phyloP scores from a whole-genome alignment of 2,888 invertebrate species.

The Nephrotoma appendiculata region DNA sequence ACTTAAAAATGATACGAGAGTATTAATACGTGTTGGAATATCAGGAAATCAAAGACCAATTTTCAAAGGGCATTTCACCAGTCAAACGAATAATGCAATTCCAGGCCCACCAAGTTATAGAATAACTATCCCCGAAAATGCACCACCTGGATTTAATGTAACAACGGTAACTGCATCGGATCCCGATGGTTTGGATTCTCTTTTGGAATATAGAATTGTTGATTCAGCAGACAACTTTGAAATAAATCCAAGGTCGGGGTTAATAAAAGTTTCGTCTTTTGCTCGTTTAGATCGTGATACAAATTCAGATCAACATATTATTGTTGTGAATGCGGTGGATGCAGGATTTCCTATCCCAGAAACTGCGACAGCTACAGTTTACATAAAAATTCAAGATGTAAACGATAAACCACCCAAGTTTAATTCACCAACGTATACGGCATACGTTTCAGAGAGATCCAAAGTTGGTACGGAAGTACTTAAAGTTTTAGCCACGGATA shows the following conservation, averaged over 20 bases:
- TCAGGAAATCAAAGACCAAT: conserved; percentile 67
- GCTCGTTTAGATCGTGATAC: conserved; percentile 55
- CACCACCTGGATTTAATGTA: conserved; percentile 50
- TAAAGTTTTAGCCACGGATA: conserved; percentile 51
- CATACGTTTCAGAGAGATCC: conserved; percentile 57
- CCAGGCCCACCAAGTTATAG: conserved; percentile 56
- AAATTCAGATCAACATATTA: conserved; percentile 51
- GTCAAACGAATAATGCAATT: conserved; percentile 36
- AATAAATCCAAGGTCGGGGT: conserved; percentile 53
- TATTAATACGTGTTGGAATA: conserved; percentile 59
- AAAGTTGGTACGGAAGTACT: conserved; percentile 46
- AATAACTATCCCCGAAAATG: conserved; percentile 55
- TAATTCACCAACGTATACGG: conserved; percentile 42
- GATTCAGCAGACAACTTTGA: conserved; percentile 66
- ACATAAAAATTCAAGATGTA: conserved; percentile 55
- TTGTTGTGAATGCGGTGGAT: conserved; percentile 60
- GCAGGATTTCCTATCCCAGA: conserved; percentile 58
- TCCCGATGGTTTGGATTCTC: conserved; percentile 59
- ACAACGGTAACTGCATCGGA: conserved; percentile 59
- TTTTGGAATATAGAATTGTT: conserved; percentile 53
- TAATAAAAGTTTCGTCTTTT: conserved; percentile 56
- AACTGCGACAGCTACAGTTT: conserved; percentile 62
- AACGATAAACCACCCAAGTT: conserved; percentile 74
- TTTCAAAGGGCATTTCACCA: conserved; percentile 58
- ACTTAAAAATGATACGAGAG: conserved; percentile 46